Conservation (phyloP, 1,140 invertebrate genomes). For the Zaprionus tsacasi region DNA sequence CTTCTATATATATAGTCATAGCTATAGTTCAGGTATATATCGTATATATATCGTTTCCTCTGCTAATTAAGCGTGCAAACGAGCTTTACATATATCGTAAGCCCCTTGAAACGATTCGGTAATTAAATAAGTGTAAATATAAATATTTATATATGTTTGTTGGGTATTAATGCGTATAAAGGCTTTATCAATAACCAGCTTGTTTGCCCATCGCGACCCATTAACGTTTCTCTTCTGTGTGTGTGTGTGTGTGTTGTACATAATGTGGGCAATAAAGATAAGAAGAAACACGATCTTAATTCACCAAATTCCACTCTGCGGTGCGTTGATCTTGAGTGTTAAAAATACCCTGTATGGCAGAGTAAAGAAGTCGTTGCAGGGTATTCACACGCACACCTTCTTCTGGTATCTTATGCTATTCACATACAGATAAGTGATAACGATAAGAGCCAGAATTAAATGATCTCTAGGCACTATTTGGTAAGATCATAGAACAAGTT, state of each 20-base stretch:
- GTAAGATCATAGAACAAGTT: background rate
- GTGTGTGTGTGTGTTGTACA: background rate
- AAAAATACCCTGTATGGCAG: too few species aligned
- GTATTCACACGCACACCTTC: background rate
- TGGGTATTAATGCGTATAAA: constrained; percentile 8
- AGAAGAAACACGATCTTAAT: background rate
- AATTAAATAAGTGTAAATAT: constrained; percentile 9
- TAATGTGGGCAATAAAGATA: constrained; percentile 24
- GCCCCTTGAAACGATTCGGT: constrained; percentile 3
- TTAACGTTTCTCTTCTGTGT: constrained; percentile 14
- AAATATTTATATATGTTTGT: constrained; percentile 10
- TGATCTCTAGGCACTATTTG: background rate
- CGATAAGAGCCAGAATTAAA: constrained; percentile 5
- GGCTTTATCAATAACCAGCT: constrained; percentile 19
- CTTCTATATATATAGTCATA: constrained; percentile 17
- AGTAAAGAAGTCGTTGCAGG: background rate
- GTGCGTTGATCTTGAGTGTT: background rate
- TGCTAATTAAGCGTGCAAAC: constrained; percentile 30
- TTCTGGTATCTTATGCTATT: background rate
- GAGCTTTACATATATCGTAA: constrained; percentile 18
- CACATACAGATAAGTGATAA: background rate
- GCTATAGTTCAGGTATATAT: constrained; percentile 19
- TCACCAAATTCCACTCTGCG: background rate
- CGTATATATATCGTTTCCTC: background rate
- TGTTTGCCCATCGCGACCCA: constrained; percentile 10